These are phyloP conservation scores for Drosophila eohydei DNA, from an alignment of 2,888 invertebrate genomes.

Conservation along the genomic window DNA sequence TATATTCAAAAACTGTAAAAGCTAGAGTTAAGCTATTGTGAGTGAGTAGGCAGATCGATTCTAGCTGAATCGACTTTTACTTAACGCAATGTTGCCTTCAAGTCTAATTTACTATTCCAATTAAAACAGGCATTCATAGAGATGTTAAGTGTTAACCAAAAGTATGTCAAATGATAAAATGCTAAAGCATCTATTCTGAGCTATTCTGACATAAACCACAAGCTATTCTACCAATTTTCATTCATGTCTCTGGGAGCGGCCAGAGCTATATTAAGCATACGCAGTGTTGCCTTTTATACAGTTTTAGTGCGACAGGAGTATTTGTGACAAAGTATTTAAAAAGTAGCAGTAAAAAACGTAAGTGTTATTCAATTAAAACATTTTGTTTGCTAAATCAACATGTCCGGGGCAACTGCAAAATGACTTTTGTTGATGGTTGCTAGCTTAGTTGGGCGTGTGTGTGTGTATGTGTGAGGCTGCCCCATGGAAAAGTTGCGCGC, in stretches of 20 bases:
- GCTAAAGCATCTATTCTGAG: too few species aligned
- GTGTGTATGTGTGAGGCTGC: constrained; percentile 3
- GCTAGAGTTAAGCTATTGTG: not conserved
- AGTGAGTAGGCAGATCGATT: too few species aligned
- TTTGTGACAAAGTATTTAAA: not conserved
- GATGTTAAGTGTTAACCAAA: not conserved
- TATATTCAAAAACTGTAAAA: not conserved
- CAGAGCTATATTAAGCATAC: not conserved
- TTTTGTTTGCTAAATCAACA: constrained; percentile 76
- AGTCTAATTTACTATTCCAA: not conserved
- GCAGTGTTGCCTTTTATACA: not conserved
- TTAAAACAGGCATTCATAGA: not conserved
- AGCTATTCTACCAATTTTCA: not conserved
- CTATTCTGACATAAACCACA: not conserved
- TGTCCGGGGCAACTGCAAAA: constrained; percentile 56
- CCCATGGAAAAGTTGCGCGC: constrained; percentile 65
- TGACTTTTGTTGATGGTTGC: constrained; percentile 71
- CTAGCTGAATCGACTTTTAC: too few species aligned
- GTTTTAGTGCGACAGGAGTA: not conserved
- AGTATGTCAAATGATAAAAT: not conserved
- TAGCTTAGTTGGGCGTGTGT: constrained; percentile 28
- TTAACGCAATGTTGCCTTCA: not conserved
- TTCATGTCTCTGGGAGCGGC: not conserved
- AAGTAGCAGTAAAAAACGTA: constrained; percentile 16
- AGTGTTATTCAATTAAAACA: constrained; percentile 73